Evolutionary conservation across 2,797 vertebrate species (phyloP).

Genomic region (Halcyon badia): DNA sequence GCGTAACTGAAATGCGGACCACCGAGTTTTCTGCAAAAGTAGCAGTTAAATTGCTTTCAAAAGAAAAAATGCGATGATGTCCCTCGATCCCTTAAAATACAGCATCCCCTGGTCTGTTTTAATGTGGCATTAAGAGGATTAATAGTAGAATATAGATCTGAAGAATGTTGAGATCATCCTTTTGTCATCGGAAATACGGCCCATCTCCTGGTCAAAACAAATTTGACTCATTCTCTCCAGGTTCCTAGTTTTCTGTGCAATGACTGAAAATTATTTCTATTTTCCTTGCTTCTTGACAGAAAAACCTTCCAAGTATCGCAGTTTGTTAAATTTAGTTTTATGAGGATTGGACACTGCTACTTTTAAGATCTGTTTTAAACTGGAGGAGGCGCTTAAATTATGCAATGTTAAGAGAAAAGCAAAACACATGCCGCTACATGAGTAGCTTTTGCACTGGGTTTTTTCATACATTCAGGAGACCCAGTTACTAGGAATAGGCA

Average conservation of each 20-base stretch:
- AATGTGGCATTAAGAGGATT: not conserved
- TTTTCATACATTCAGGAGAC: not conserved
- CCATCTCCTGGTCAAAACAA: not conserved
- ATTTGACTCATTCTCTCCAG: not conserved
- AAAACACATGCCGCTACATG: not conserved
- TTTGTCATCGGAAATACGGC: not conserved
- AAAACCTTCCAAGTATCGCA: not conserved
- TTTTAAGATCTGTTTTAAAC: conserved; percentile 24
- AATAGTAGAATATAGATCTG: not conserved
- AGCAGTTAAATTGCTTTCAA: not conserved
- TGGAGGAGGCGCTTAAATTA: not conserved
- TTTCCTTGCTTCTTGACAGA: conserved; percentile 7
- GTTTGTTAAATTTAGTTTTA: conserved; percentile 11
- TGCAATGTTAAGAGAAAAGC: conserved; percentile 27
- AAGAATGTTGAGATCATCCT: not conserved
- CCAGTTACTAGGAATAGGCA: conserved; percentile 40
- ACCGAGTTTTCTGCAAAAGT: not conserved
- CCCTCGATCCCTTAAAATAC: not conserved
- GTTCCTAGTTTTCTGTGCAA: not conserved
- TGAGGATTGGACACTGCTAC: not conserved
- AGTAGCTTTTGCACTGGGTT: not conserved
- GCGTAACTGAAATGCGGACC: not conserved
- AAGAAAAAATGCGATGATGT: not conserved
- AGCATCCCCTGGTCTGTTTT: not conserved
- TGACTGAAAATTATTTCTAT: not conserved